A percentile compares a stretch with the other conserved stretches of the same genome.
These are phyloP conservation scores for Eonycteris spelaea DNA, from an alignment of 2,113 vertebrate species.

Conservation along the genomic window DNA sequence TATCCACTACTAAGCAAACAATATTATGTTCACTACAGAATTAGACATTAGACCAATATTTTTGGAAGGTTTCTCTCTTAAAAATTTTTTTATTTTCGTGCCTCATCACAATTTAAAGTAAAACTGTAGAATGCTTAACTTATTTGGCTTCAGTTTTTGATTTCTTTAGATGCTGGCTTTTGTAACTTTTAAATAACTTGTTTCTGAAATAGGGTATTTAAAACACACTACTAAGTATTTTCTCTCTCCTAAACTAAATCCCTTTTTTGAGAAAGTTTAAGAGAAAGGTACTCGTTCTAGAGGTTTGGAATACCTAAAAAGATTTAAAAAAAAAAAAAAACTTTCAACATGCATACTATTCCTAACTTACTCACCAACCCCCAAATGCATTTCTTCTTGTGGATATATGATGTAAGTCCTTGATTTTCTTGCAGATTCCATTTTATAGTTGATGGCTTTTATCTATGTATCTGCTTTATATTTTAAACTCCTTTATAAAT, in stretches of 20 bases:
- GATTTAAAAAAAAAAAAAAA: too few relatives aligned
- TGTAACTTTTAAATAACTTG: not conserved
- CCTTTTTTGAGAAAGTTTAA: conserved; percentile 15
- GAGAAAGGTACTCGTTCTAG: not conserved
- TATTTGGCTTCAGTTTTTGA: not conserved
- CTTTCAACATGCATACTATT: not conserved
- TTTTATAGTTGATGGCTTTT: conserved; percentile 4
- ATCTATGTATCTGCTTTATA: conserved; percentile 37
- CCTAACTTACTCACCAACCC: not conserved
- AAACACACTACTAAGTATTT: not conserved
- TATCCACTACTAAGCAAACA: not conserved
- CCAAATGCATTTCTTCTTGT: not conserved
- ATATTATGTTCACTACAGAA: not conserved
- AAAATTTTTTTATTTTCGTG: not conserved
- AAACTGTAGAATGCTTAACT: not conserved
- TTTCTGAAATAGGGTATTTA: not conserved
- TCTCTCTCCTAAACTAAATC: not conserved
- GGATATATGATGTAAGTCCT: not conserved
- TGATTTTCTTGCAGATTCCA: conserved; percentile 36
- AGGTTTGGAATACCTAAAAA: not conserved
- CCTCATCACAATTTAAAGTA: not conserved
- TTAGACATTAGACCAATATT: conserved; percentile 20
- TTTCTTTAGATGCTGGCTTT: not conserved
- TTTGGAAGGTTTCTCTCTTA: not conserved
- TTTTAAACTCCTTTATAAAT: conserved; percentile 35